phyloP scores from a whole-genome alignment of 1,140 invertebrate genomes.

The Globodera ellingtonae region DNA sequence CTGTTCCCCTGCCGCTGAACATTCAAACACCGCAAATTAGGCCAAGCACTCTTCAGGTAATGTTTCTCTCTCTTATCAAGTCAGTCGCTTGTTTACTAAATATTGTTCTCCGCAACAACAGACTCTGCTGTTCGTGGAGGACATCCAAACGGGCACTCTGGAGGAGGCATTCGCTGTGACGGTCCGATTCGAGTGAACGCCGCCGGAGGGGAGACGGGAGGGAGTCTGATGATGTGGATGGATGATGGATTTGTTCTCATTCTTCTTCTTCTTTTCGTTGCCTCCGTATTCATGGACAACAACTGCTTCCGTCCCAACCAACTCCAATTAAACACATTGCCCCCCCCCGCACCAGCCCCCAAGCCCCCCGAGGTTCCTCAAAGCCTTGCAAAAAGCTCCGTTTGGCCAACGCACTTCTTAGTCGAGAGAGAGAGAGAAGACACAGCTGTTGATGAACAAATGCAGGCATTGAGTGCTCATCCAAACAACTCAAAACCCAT shows the following conservation, averaged over 20 bases:
- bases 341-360: background rate
- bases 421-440: background rate
- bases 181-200: conserved; percentile 28
- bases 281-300: background rate
- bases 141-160: conserved; percentile 42
- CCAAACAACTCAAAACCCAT: background rate
- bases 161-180: conserved; percentile 46
- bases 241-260: background rate
- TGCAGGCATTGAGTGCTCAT: background rate
- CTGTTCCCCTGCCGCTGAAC: background rate
- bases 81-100: background rate
- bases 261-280: background rate
- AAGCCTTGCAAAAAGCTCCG: background rate
- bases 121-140: conserved; percentile 46
- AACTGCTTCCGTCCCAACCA: background rate
- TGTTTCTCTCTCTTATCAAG: conserved; percentile 25
- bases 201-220: background rate
- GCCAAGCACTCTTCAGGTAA: background rate
- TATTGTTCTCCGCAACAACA: conserved; percentile 1
- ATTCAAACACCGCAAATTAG: background rate
- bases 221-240: background rate
- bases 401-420: background rate
- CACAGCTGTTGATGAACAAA: background rate
- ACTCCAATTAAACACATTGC: background rate
- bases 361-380: background rate